Evolutionary conservation across 2,113 vertebrate genomes (phyloP).

Genomic region (Tachuris rubrigastra): DNA sequence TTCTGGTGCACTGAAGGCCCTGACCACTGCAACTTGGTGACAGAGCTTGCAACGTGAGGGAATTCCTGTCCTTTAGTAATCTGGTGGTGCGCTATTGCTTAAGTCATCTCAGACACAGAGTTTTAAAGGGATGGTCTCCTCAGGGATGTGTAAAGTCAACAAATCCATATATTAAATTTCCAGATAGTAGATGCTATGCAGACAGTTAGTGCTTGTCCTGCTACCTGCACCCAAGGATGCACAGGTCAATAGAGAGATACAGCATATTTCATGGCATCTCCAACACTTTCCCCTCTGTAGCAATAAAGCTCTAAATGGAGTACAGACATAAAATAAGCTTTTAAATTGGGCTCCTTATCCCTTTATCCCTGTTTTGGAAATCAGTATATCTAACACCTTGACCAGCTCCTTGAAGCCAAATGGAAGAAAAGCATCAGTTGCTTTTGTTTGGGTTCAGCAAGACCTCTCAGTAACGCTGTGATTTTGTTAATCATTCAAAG

Average conservation of each 20-base stretch:
- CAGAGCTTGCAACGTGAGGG: neutral
- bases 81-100: neutral
- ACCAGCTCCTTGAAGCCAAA: neutral
- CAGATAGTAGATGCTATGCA: neutral
- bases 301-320: neutral
- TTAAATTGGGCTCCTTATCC: neutral
- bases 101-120: neutral
- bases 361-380: neutral
- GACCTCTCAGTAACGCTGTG: neutral
- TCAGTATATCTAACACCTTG: neutral
- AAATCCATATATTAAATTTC: neutral
- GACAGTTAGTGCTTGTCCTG: neutral
- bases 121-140: neutral
- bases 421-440: neutral
- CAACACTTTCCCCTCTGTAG: neutral
- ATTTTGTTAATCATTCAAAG: neutral
- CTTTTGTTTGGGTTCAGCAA: constrained; percentile 30
- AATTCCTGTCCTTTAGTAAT: neutral
- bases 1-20: neutral
- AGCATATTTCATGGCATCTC: neutral
- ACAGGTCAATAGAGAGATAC: neutral
- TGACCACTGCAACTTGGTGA: neutral
- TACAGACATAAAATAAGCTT: neutral
- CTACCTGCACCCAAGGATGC: neutral
- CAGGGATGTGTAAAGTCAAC: neutral